These are phyloP conservation scores for Dryobates pubescens DNA, from an alignment of 2,797 vertebrate species.

Conservation along the genomic window DNA sequence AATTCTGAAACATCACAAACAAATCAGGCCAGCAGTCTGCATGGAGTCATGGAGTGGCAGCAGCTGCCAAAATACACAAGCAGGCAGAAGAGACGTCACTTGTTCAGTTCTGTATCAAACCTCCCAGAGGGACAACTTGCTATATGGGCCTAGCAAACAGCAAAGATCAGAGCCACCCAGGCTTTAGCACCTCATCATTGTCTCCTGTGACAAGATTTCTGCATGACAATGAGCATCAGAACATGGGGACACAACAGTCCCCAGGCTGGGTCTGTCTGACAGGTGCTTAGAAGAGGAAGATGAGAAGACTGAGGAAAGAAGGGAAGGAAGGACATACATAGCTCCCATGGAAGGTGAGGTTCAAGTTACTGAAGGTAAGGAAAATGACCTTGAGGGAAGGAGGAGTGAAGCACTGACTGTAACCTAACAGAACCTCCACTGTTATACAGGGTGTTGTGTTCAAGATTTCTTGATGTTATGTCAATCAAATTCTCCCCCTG, in stretches of 20 bases:
- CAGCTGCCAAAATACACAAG: constrained; percentile 29
- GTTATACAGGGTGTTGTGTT: background rate
- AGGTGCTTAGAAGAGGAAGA: background rate
- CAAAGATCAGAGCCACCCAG: background rate
- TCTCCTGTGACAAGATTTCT: background rate
- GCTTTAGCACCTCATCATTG: background rate
- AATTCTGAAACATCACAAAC: background rate
- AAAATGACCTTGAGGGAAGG: background rate
- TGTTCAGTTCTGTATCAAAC: background rate
- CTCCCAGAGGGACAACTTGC: background rate
- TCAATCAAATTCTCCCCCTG: background rate
- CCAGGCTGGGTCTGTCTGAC: background rate
- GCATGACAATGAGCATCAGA: background rate
- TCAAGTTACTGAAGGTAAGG: background rate
- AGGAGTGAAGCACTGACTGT: background rate
- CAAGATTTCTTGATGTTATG: background rate
- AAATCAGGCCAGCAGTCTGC: background rate
- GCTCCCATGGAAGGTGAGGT: background rate
- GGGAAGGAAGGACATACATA: background rate
- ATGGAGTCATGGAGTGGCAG: background rate
- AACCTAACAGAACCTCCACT: background rate
- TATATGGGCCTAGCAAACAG: background rate
- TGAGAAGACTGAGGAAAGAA: background rate
- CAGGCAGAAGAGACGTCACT: background rate
- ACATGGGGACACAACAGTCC: background rate